These are phyloP conservation scores for Odontomyia ornata DNA, from an alignment of 2,888 invertebrate genomes.

Conservation along the genomic window DNA sequence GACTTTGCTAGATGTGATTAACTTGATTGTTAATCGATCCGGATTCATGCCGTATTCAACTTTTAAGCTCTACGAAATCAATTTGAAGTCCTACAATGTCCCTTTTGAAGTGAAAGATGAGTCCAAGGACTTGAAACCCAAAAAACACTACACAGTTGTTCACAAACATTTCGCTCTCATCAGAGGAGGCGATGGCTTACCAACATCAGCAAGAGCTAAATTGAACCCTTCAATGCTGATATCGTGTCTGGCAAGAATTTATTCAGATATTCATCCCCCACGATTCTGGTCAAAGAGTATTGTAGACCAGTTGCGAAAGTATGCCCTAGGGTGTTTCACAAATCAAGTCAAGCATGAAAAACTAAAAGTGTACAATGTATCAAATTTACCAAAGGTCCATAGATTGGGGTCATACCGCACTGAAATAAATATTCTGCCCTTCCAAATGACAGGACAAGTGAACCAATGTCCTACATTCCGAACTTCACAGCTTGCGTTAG, in stretches of 20 bases:
- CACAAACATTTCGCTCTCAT: slow-evolving; percentile 59
- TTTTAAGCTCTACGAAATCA: slow-evolving; percentile 58
- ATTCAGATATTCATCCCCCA: slow-evolving; percentile 72
- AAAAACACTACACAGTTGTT: slow-evolving; percentile 55
- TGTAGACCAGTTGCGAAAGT: slow-evolving; percentile 65
- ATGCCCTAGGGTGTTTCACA: slow-evolving; percentile 56
- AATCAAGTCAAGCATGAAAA: slow-evolving; percentile 56
- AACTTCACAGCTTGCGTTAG: slow-evolving; percentile 57
- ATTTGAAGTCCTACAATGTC: slow-evolving; percentile 54
- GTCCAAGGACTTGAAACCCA: slow-evolving; percentile 8
- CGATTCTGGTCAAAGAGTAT: slow-evolving; percentile 71
- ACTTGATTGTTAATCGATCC: slow-evolving; percentile 58
- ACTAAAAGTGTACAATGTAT: slow-evolving; percentile 56
- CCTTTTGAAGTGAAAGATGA: slow-evolving; percentile 49
- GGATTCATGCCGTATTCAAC: slow-evolving; percentile 53
- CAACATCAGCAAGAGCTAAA: slow-evolving; percentile 55
- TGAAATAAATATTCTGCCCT: slow-evolving; percentile 55
- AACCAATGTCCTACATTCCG: slow-evolving; percentile 56
- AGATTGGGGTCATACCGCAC: slow-evolving; percentile 61
- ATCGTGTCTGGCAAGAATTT: slow-evolving; percentile 70
- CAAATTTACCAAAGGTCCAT: slow-evolving; percentile 62
- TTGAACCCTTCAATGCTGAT: slow-evolving; percentile 70
- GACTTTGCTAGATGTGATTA: slow-evolving; percentile 58
- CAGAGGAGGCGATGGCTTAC: slow-evolving; percentile 58
- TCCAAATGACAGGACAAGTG: slow-evolving; percentile 57